Conservation (phyloP, 2,113 vertebrate genomes). For the Megatriorchis doriae region DNA sequence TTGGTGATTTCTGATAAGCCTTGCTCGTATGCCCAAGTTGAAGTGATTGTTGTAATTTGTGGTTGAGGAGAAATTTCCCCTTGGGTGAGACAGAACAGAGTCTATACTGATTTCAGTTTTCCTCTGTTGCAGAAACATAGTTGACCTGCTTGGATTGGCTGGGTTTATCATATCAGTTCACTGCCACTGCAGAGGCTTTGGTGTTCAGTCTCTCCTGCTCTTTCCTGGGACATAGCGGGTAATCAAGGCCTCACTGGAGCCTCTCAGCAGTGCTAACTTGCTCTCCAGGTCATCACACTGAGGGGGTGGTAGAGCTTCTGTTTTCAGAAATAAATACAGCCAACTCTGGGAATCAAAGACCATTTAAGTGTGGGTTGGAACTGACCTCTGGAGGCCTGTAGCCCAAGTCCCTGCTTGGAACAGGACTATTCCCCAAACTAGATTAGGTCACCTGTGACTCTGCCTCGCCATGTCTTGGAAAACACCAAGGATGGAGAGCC, state of each 20-base stretch:
- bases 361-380: neutral
- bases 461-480: neutral
- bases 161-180: neutral
- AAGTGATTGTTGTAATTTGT: neutral
- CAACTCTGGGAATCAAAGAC: neutral
- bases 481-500: neutral
- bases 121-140: neutral
- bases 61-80: neutral
- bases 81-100: neutral
- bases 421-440: neutral
- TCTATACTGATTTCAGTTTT: neutral
- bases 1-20: neutral
- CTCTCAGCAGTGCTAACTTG: neutral
- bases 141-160: neutral
- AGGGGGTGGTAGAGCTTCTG: neutral
- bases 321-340: neutral
- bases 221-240: neutral
- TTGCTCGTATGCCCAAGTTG: neutral
- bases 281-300: neutral
- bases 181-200: neutral
- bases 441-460: neutral
- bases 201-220: neutral
- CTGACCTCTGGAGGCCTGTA: neutral
- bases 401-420: neutral
- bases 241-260: neutral